A percentile compares a stretch with the other conserved stretches of the same genome.
Conservation (phyloP, 2,888 invertebrate genomes). For the Caenorhabditis sp. region DNA sequence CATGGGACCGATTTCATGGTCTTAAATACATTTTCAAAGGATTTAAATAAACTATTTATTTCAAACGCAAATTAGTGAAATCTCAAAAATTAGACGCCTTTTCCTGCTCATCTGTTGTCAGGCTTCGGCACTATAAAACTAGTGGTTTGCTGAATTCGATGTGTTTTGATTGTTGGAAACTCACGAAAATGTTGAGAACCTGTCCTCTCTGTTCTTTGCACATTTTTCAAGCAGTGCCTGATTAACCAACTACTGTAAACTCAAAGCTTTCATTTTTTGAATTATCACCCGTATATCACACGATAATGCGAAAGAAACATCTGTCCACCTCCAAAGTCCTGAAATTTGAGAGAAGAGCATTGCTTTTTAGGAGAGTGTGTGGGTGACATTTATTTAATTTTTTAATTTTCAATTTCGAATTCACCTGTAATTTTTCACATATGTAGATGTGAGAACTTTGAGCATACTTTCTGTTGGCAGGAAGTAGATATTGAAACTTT, state of each 20-base stretch:
- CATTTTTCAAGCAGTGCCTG: neutral
- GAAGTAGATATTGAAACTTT: constrained; percentile 9
- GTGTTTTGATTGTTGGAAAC: neutral
- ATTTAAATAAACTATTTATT: constrained; percentile 27
- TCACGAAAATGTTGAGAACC: neutral
- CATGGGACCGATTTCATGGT: too few relatives aligned
- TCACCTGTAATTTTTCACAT: constrained; percentile 9
- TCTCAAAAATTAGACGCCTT: constrained; percentile 29
- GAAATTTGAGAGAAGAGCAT: constrained; percentile 26
- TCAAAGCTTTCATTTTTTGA: constrained; percentile 16
- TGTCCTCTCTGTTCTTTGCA: neutral
- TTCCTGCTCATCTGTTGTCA: neutral
- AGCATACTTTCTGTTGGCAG: constrained; percentile 1
- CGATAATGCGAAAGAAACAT: constrained; percentile 10
- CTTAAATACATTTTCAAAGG: neutral
- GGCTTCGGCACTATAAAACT: constrained; percentile 30
- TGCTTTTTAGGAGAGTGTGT: constrained; percentile 8
- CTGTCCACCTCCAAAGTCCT: constrained; percentile 28
- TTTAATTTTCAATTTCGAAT: neutral
- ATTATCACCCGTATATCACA: constrained; percentile 28
- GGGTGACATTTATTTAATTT: constrained; percentile 15
- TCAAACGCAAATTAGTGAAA: neutral
- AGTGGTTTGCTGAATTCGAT: neutral
- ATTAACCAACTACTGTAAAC: constrained; percentile 18
- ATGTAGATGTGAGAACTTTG: neutral